phyloP scores from a whole-genome alignment of 2,113 vertebrate genomes.

The Syrrhaptes paradoxus region DNA sequence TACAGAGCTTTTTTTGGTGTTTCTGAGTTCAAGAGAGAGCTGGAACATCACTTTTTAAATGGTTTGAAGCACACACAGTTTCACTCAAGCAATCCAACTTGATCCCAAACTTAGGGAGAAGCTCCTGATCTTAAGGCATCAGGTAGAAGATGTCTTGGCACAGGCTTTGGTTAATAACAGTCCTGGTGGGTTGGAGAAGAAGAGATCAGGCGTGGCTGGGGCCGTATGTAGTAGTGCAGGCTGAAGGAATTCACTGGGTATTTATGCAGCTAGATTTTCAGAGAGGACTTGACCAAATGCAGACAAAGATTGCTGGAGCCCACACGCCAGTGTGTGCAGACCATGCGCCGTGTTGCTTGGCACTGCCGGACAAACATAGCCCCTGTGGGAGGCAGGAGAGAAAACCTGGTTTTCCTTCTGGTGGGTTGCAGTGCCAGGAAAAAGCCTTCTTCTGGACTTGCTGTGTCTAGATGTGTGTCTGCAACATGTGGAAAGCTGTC shows the following conservation, averaged over 20 bases:
- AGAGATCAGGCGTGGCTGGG: background rate
- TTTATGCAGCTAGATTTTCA: background rate
- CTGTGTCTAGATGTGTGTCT: background rate
- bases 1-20: background rate
- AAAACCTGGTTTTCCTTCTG: conserved; percentile 8
- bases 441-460: background rate
- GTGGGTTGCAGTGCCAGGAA: background rate
- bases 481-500: background rate
- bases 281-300: background rate
- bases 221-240: background rate
- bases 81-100: background rate
- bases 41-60: background rate
- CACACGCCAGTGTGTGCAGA: background rate
- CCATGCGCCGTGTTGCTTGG: fast-evolving
- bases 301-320: fast-evolving
- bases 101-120: background rate
- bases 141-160: background rate
- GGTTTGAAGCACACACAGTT: background rate
- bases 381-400: background rate
- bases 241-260: background rate
- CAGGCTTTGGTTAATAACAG: background rate
- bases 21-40: conserved; percentile 5
- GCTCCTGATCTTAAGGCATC: background rate
- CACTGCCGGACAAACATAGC: background rate
- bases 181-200: background rate